Evolutionary conservation across 2,797 vertebrate species (phyloP).

Genomic region (Megalops cyprinoides): DNA sequence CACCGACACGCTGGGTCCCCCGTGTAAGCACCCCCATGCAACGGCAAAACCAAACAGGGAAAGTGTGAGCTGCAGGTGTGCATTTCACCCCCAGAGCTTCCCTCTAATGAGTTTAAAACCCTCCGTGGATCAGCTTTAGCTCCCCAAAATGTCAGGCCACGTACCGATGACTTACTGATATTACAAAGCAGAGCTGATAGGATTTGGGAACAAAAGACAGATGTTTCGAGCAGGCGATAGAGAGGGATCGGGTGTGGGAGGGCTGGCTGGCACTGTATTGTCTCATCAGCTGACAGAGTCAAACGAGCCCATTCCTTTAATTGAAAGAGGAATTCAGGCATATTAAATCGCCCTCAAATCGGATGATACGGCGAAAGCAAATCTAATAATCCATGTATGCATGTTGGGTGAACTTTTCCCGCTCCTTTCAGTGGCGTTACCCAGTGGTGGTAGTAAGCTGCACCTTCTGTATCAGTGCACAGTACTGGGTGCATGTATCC

Average conservation of each 20-base stretch:
- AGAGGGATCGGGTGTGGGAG: conserved; percentile 46
- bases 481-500: too few species aligned
- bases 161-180: conserved; percentile 68
- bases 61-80: conserved; percentile 27
- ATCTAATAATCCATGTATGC: conserved; percentile 69
- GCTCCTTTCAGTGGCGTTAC: neutral
- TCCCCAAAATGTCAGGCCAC: conserved; percentile 65
- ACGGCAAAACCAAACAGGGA: conserved; percentile 39
- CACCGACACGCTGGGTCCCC: neutral
- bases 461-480: too few species aligned
- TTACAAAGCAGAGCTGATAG: conserved; percentile 69
- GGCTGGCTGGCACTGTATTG: conserved; percentile 48
- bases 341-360: conserved; percentile 72
- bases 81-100: conserved; percentile 38
- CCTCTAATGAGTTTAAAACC: conserved; percentile 54
- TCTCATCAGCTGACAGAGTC: conserved; percentile 56
- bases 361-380: conserved; percentile 69
- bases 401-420: conserved; percentile 45
- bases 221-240: conserved; percentile 66
- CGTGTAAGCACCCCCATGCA: conserved; percentile 46
- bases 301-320: conserved; percentile 58
- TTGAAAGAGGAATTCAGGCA: conserved; percentile 62
- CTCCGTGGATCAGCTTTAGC: conserved; percentile 69
- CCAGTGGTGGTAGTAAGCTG: neutral
- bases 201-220: conserved; percentile 76